A percentile compares a stretch with the other conserved stretches of the same genome.
Conservation (phyloP, 2,797 vertebrate species). For the Remorina albescens region DNA sequence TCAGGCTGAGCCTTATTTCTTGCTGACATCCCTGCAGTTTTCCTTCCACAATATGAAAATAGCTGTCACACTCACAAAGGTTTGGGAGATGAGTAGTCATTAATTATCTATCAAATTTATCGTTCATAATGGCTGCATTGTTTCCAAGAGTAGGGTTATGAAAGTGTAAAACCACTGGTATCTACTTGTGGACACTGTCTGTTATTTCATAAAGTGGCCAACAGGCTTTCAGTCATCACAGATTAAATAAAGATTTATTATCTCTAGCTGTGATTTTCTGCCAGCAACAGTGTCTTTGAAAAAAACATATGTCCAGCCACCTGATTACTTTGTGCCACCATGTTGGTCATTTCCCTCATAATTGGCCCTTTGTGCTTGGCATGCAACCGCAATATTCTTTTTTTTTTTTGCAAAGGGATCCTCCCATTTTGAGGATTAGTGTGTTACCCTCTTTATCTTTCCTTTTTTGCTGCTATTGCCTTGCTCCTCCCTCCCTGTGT, state of each 20-base stretch:
- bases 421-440: slow-evolving; percentile 13
- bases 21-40: slow-evolving; percentile 25
- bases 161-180: slow-evolving; percentile 52
- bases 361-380: slow-evolving; percentile 25
- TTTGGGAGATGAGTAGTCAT: slow-evolving; percentile 46
- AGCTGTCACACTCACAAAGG: slow-evolving; percentile 41
- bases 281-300: slow-evolving; percentile 20
- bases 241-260: slow-evolving; percentile 51
- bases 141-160: slow-evolving; percentile 35
- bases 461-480: slow-evolving; percentile 25
- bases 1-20: slow-evolving; percentile 18
- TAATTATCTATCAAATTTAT: slow-evolving; percentile 54
- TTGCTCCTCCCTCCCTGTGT: slow-evolving; percentile 54
- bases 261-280: slow-evolving; percentile 33
- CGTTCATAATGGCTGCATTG: slow-evolving; percentile 28
- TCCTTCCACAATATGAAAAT: slow-evolving; percentile 40
- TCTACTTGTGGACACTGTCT: slow-evolving; percentile 51
- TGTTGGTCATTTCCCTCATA: slow-evolving; percentile 25
- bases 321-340: slow-evolving; percentile 11
- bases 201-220: slow-evolving; percentile 44
- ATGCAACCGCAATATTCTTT: slow-evolving; percentile 22
- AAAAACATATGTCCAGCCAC: slow-evolving; percentile 16
- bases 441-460: slow-evolving; percentile 44
- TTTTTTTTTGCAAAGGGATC: slow-evolving; percentile 28
- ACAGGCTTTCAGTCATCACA: slow-evolving; percentile 32